A percentile compares a stretch with the other conserved stretches of the same genome.
phyloP scores from a whole-genome alignment of 1,140 invertebrate species.

The Mactra quadrangularis region DNA sequence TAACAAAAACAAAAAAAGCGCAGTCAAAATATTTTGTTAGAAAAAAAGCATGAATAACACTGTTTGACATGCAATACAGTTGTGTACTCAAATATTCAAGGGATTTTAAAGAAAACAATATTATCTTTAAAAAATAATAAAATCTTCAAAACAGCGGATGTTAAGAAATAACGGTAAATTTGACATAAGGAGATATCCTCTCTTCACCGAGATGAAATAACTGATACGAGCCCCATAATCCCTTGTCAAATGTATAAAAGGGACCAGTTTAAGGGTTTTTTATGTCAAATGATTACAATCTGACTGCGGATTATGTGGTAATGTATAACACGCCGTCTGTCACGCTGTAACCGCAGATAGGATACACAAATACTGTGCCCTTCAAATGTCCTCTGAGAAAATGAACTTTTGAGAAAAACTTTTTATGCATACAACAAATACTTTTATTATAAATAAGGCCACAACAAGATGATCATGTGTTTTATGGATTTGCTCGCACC shows the following conservation, averaged over 20 bases:
- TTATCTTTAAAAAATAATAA: conserved; percentile 22
- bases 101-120: conserved; percentile 30
- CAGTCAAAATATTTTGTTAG: conserved; percentile 6
- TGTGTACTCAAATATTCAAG: conserved; percentile 17
- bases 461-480: too few relatives aligned
- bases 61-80: conserved; percentile 12
- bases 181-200: conserved; percentile 21
- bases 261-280: conserved; percentile 11
- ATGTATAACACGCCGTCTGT: too few relatives aligned
- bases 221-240: conserved; percentile 9
- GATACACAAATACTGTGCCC: too few relatives aligned
- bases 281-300: conserved; percentile 26
- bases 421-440: too few relatives aligned
- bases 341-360: too few relatives aligned
- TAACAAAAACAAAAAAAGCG: conserved; percentile 18
- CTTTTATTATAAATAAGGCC: too few relatives aligned
- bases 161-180: conserved; percentile 44
- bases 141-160: conserved; percentile 7
- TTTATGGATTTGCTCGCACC: too few relatives aligned
- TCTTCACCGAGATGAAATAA: conserved; percentile 1
- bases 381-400: too few relatives aligned
- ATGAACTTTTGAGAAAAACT: too few relatives aligned
- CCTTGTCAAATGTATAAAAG: conserved; percentile 14
- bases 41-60: not conserved
- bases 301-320: too few relatives aligned